Base-by-base conservation (phyloP, 2,888 invertebrate genomes). In the Tiliacea aurago region DNA sequence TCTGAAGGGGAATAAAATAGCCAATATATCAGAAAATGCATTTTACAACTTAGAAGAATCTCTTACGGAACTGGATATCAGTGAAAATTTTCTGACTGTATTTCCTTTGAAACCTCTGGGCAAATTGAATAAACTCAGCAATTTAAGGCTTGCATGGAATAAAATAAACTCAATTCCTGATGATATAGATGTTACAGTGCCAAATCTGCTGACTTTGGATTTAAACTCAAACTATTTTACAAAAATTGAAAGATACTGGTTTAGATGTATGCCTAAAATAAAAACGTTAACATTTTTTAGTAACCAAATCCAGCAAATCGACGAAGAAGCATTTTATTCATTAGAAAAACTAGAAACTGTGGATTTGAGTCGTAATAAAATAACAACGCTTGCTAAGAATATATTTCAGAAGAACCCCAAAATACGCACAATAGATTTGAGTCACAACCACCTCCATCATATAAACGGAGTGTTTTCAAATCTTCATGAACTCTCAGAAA, bases 311-410 rank as follows among this genome's bases (percentile, higher is more conserved):
- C 97, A 98, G 88, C 95, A 96, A 73, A 97, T 99, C 53, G 97
- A 98, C 82, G 97, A 97, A 86, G 97, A 98, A 89, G 97, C 98
- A 20, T 99, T 99, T 93, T 95, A 97, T 82, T 97, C 97, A 11
- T 95, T 99, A 80, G 96, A 95, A 70, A 97, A 97, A 86, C 95
- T 99, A 71, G 98, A 98, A 95, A 98, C 98, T 15, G 96, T 99
- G 80, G 98, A 99, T 92, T 97, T 99, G 89, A 98, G 98, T 90
- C 98, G 98, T 92, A 99, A 99, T 93, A 98, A 98, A 93, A 98
- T 98, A 80, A 97, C 98, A 28, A 97, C 97, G 83, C 95, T 99
- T 78, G 97, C 98, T 85, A 96, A 97, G 78, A 97, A 97, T 77
- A 98, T 98, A 45, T 99, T 99, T 93, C 97, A 97, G 85, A 97